Evolutionary conservation across 2,113 vertebrate genomes (phyloP).

Genomic region (Potamarius usumacintae): DNA sequence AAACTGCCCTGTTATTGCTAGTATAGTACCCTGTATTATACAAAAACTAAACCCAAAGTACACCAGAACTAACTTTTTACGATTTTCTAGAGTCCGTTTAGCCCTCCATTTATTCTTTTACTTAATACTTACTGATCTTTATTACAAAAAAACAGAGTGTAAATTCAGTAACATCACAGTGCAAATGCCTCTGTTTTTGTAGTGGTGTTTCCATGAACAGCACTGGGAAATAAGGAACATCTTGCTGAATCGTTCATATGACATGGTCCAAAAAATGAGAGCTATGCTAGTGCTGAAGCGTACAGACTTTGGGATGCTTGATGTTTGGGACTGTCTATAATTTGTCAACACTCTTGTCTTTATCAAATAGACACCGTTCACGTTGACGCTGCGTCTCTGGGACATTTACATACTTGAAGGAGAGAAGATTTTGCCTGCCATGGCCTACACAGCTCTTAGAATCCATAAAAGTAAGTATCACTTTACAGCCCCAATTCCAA

Average conservation of each 20-base stretch:
- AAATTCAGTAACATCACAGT: too few species aligned
- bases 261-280: too few species aligned
- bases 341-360: constrained; percentile 18
- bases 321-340: neutral
- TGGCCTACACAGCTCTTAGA: constrained; percentile 84
- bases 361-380: constrained; percentile 79
- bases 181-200: too few species aligned
- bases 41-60: neutral
- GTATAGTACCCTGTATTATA: neutral
- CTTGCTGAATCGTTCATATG: too few species aligned
- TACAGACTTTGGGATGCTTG: neutral
- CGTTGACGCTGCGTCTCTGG: constrained; percentile 84
- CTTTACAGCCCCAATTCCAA: too few species aligned
- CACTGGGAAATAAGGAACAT: neutral
- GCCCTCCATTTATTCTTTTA: neutral
- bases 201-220: neutral
- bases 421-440: constrained; percentile 76
- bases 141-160: neutral
- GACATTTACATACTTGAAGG: constrained; percentile 88
- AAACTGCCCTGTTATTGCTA: neutral
- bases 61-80: neutral
- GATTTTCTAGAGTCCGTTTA: neutral
- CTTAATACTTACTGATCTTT: neutral
- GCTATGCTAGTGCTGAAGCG: neutral
- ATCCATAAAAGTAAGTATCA: constrained; percentile 83